Conservation (phyloP, 1,140 invertebrate genomes). For the Monochamus saltuarius region DNA sequence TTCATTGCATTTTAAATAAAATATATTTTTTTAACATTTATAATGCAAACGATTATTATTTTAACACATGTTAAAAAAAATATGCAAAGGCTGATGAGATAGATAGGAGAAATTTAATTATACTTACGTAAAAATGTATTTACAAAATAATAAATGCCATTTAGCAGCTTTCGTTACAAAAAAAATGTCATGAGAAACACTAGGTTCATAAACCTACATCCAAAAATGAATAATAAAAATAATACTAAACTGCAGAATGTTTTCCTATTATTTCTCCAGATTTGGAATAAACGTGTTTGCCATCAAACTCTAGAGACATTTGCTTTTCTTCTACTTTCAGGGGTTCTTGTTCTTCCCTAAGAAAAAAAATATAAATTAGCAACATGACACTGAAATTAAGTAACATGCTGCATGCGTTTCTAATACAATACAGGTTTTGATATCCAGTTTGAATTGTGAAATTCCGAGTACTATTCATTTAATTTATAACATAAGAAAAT, state of each 20-base stretch:
- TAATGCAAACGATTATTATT: too few species aligned
- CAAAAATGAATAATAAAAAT: conserved; percentile 26
- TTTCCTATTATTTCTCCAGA: conserved; percentile 79
- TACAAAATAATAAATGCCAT: conserved; percentile 10
- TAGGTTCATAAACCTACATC: conserved; percentile 11
- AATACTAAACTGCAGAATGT: conserved; percentile 74
- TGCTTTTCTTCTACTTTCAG: conserved; percentile 73
- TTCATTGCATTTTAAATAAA: not conserved
- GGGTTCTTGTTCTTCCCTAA: conserved; percentile 80
- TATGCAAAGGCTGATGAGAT: not conserved
- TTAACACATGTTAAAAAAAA: conserved; percentile 3
- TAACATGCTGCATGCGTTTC: not conserved
- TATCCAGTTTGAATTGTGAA: too few species aligned
- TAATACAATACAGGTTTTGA: not conserved
- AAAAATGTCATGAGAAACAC: conserved; percentile 17
- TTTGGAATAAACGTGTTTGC: conserved; percentile 74
- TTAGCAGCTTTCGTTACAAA: not conserved
- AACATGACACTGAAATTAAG: not conserved
- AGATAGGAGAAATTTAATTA: not conserved
- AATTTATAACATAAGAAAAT: too few species aligned
- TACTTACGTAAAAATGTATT: conserved; percentile 6
- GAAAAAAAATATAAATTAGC: conserved; percentile 27
- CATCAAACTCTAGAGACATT: conserved; percentile 77
- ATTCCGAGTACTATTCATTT: too few species aligned
- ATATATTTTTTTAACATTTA: conserved; percentile 13